Conservation (phyloP, 2,888 invertebrate species). For the Ornithoptera priamus region DNA sequence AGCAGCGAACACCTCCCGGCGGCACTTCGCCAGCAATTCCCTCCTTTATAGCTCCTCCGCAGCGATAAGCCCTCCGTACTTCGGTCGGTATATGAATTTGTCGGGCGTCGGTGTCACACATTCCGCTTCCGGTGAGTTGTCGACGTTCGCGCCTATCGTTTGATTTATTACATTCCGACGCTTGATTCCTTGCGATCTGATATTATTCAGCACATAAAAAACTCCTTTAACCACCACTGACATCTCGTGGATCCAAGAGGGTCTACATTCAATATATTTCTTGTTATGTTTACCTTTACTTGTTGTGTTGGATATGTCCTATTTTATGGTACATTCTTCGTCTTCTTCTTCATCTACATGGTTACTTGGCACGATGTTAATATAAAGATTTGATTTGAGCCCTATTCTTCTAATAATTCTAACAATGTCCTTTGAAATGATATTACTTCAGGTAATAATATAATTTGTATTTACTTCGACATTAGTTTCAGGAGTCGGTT, state of each 20-base stretch:
- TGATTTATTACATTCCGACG: constrained; percentile 16
- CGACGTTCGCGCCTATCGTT: constrained; percentile 2
- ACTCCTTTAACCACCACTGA: background rate
- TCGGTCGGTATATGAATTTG: constrained; percentile 31
- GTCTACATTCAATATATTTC: too few species aligned
- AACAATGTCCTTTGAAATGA: too few species aligned
- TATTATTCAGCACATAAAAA: constrained; percentile 1
- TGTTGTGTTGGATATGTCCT: too few species aligned
- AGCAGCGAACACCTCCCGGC: constrained; percentile 29
- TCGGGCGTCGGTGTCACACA: constrained; percentile 32
- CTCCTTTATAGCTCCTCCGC: constrained; percentile 34
- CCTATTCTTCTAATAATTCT: too few species aligned
- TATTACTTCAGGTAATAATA: too few species aligned
- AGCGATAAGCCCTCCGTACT: constrained; percentile 38
- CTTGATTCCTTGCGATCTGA: constrained; percentile 1
- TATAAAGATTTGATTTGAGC: too few species aligned
- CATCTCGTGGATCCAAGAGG: background rate
- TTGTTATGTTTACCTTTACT: too few species aligned
- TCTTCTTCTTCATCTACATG: too few species aligned
- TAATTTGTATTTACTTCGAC: too few species aligned
- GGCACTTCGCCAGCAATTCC: constrained; percentile 27
- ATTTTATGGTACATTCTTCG: too few species aligned
- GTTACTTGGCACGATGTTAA: too few species aligned
- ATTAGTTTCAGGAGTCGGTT: too few species aligned
- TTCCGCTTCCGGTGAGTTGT: constrained; percentile 16